A percentile compares a stretch with the other conserved stretches of the same genome.
Evolutionary conservation across 2,888 invertebrate species (phyloP).

Genomic region (Eupithecia pulchellata): DNA sequence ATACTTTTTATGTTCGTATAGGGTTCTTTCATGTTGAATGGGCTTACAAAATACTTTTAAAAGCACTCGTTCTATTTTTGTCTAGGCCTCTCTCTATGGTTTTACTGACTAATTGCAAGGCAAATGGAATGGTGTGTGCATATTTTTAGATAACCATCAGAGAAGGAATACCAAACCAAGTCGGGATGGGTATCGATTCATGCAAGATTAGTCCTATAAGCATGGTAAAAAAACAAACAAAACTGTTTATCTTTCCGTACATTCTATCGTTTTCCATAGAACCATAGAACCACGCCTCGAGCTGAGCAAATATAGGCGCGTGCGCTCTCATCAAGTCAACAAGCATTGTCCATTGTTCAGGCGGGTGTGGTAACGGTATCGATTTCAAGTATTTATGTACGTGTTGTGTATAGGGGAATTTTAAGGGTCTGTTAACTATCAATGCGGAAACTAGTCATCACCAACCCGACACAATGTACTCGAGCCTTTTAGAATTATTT

Average conservation of each 20-base stretch:
- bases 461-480: neutral
- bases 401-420: conserved; percentile 13
- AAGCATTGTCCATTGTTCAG: conserved; percentile 32
- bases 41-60: neutral
- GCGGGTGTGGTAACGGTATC: neutral
- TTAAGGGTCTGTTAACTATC: neutral
- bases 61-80: neutral
- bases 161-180: neutral
- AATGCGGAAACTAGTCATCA: neutral
- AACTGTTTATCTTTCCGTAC: neutral
- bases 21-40: neutral
- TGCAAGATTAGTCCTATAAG: neutral
- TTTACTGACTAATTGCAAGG: neutral
- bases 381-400: conserved; percentile 2
- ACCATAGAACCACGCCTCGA: neutral
- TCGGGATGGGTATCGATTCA: neutral
- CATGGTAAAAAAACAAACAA: neutral
- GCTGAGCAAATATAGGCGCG: conserved; percentile 3
- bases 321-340: conserved; percentile 10
- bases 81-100: neutral
- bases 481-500: neutral
- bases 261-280: neutral
- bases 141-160: too few relatives aligned
- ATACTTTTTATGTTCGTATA: neutral
- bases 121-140: neutral